phyloP scores from a whole-genome alignment of 1,140 invertebrate genomes.

The Leptoteleia sp. region DNA sequence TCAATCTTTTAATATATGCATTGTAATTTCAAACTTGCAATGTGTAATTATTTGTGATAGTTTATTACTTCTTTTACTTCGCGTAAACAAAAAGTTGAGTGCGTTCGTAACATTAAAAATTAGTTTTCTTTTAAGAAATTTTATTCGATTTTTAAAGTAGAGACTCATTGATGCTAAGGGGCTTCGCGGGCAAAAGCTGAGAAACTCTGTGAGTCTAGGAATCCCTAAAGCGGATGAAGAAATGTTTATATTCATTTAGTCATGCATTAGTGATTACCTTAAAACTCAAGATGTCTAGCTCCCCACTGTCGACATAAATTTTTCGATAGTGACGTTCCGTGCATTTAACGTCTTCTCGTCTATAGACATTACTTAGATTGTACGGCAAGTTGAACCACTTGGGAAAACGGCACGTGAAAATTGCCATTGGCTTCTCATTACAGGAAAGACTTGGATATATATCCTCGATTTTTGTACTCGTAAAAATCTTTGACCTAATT shows the following conservation, averaged over 20 bases:
- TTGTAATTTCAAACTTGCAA: too few species aligned
- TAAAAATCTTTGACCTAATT: slow-evolving; percentile 27
- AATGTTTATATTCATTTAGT: slow-evolving; percentile 78
- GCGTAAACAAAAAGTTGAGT: too few species aligned
- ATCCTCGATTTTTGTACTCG: slow-evolving; percentile 10
- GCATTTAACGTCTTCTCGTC: slow-evolving; percentile 58
- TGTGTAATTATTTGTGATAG: too few species aligned
- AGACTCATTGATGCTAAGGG: slow-evolving; percentile 57
- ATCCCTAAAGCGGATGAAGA: slow-evolving; percentile 71
- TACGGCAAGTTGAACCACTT: slow-evolving; percentile 57
- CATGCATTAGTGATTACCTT: slow-evolving; percentile 75
- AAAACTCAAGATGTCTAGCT: slow-evolving; percentile 67
- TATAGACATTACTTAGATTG: slow-evolving; percentile 54
- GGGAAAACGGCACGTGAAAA: slow-evolving; percentile 60
- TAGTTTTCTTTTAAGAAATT: slow-evolving; percentile 24
- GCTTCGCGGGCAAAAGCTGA: slow-evolving; percentile 44
- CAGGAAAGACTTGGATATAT: slow-evolving; percentile 32
- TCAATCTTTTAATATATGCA: too few species aligned
- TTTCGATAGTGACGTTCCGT: slow-evolving; percentile 58
- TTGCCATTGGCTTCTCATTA: slow-evolving; percentile 55
- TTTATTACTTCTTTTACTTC: too few species aligned
- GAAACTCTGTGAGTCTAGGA: slow-evolving; percentile 46
- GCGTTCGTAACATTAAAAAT: too few species aligned
- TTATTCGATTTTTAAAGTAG: slow-evolving; percentile 55
- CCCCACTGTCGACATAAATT: slow-evolving; percentile 48